Base-by-base conservation (phyloP, 2,113 vertebrate genomes). In the Chlorodrepanis virens region DNA sequence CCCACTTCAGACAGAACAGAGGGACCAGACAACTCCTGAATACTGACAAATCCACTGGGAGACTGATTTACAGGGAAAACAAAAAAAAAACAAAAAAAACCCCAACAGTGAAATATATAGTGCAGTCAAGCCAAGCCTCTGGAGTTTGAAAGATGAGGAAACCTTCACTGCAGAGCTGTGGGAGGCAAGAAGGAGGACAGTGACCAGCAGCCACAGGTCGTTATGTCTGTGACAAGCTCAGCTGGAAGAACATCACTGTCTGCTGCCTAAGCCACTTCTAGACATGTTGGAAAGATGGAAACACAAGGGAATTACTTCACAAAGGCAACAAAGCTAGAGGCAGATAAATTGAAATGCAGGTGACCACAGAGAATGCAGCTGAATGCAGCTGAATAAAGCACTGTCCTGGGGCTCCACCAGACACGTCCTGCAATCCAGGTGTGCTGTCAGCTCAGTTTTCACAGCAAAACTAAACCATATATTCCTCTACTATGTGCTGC, bases 391-490 rank as follows among this genome's bases (percentile, higher is more conserved):
- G 31, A 40, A 53, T 22, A 14, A 53, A 53, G 21, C 40, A 72
- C 59, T 72, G 23, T 49, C 63, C 3, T 37, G 21, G 17, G 37
- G 22, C 40, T 69, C 44, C 12, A 47, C 12, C 40, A 65, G 40
- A 44, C n/a, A 25, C 0, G 0, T 4, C 64, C 45, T 49, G 60
- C 45, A 87, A 70, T 25, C n/a, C 45, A 80, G 5, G 9, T 52
- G 24, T 0, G 7, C 17, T 45, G 11, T 18, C 57, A 91, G 20
- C n/a, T 72, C 69, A 42, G 17, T 23, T 86, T 29, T 35, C 63
- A 64, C 24, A 83, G 54, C 23, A 82, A 83, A 90, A 72, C 11
- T 25, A 50, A 88, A 85, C 19, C 10, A 47, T 15, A 17, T 4
- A 52, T 68, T 47, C 31, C 31, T 76, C 22, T 56, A 44, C 45